Conservation (phyloP, 2,113 vertebrate genomes). For the Grantiella picta region DNA sequence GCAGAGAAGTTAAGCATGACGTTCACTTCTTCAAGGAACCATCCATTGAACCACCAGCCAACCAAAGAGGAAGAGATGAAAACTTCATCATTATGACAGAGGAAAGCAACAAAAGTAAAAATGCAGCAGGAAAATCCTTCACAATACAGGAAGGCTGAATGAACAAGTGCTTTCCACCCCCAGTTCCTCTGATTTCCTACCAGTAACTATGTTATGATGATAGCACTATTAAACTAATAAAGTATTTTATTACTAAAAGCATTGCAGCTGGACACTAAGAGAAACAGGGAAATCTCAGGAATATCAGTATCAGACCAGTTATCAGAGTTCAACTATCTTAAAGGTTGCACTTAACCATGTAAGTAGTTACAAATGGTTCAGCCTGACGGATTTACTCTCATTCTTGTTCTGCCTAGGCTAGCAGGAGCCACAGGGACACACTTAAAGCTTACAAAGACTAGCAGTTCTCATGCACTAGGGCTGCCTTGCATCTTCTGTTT, state of each 20-base stretch:
- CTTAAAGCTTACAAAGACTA: not conserved
- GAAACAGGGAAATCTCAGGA: not conserved
- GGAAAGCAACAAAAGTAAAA: not conserved
- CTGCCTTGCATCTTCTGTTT: not conserved
- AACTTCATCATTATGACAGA: not conserved
- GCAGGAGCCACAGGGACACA: not conserved
- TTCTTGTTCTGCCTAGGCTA: not conserved
- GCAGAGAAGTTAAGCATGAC: not conserved
- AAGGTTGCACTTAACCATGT: not conserved
- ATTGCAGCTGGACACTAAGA: not conserved
- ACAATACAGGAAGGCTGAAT: not conserved
- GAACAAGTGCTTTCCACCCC: not conserved
- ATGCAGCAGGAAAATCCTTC: not conserved
- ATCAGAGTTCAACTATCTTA: not conserved
- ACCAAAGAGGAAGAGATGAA: not conserved
- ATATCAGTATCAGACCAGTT: not conserved
- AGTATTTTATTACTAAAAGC: not conserved
- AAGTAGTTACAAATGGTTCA: not conserved
- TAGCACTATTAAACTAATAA: not conserved
- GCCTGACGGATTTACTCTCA: not conserved
- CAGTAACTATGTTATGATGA: not conserved
- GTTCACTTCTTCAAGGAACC: not conserved
- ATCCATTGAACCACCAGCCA: not conserved
- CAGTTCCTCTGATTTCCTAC: not conserved
- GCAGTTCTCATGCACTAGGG: conserved; percentile 30